A percentile compares a stretch with the other conserved stretches of the same genome.
These are phyloP conservation scores for Gallirallus australis DNA, from an alignment of 2,797 vertebrate genomes.

Conservation along the genomic window DNA sequence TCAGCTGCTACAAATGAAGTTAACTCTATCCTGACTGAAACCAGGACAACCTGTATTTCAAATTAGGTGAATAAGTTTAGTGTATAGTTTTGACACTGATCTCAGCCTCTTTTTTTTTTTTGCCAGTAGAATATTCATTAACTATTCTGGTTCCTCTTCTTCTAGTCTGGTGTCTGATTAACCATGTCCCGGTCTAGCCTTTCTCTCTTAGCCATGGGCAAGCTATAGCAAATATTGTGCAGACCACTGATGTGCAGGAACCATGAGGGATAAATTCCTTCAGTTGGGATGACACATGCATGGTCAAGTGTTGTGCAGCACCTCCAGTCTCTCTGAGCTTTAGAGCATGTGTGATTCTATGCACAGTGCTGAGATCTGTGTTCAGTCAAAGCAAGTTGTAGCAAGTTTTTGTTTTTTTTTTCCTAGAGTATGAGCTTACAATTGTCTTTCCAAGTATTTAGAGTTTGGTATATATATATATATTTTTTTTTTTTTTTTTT, in stretches of 20 bases:
- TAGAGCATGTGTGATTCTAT: not conserved
- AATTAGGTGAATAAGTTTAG: not conserved
- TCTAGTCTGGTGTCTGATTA: not conserved
- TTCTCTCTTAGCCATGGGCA: not conserved
- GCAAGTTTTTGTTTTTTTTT: not conserved
- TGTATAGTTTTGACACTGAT: not conserved
- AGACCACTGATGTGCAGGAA: not conserved
- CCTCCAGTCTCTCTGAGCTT: not conserved
- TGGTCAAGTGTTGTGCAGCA: accelerated
- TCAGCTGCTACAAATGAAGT: too few relatives aligned
- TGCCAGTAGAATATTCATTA: not conserved
- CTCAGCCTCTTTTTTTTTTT: not conserved
- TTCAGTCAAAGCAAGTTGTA: not conserved
- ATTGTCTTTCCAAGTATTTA: not conserved
- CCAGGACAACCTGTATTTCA: not conserved
- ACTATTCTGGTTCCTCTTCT: not conserved
- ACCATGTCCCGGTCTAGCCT: not conserved
- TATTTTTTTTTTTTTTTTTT: too few relatives aligned
- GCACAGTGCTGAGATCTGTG: not conserved
- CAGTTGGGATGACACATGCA: not conserved
- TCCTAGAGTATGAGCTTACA: not conserved
- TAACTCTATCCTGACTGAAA: too few relatives aligned
- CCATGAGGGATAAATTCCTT: not conserved
- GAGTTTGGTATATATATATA: not conserved
- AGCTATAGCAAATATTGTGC: not conserved